phyloP scores from a whole-genome alignment of 2,113 vertebrate species.

The Charina bottae region DNA sequence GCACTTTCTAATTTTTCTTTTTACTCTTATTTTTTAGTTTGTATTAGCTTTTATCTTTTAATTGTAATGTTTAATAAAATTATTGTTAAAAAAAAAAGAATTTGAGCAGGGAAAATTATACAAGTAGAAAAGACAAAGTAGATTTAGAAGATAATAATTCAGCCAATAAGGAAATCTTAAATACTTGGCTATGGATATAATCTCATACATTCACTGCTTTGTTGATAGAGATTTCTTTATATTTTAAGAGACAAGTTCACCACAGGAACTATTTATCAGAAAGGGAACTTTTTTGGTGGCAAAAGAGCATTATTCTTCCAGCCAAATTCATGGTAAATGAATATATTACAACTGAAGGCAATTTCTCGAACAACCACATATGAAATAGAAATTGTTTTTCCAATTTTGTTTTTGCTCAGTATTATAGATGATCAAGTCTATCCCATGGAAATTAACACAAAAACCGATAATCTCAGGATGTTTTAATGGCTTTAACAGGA shows the following conservation, averaged over 20 bases:
- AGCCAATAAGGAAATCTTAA: not conserved
- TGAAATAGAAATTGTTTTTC: slow-evolving; percentile 4
- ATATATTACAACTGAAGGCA: slow-evolving; percentile 31
- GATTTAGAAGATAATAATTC: slow-evolving; percentile 32
- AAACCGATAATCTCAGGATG: not conserved
- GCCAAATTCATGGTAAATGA: slow-evolving; percentile 41
- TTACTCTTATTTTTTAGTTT: too few species aligned
- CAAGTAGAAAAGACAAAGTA: not conserved
- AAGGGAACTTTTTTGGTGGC: slow-evolving; percentile 47
- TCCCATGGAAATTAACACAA: not conserved
- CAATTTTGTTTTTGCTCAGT: not conserved
- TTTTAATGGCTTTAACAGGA: not conserved
- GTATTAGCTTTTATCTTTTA: too few species aligned
- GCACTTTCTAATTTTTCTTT: too few species aligned
- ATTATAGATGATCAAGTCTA: not conserved
- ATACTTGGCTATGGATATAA: not conserved
- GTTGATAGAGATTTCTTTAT: slow-evolving; percentile 47
- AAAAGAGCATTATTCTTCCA: slow-evolving; percentile 30
- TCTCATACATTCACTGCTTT: not conserved
- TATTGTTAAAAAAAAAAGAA: too few species aligned
- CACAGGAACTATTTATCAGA: slow-evolving; percentile 41
- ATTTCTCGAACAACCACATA: slow-evolving; percentile 22
- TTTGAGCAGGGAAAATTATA: not conserved
- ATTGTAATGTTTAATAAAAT: too few species aligned
- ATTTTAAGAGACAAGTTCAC: slow-evolving; percentile 45